Evolutionary conservation across 2,113 vertebrate species (phyloP).

Genomic region (Stegastes partitus): DNA sequence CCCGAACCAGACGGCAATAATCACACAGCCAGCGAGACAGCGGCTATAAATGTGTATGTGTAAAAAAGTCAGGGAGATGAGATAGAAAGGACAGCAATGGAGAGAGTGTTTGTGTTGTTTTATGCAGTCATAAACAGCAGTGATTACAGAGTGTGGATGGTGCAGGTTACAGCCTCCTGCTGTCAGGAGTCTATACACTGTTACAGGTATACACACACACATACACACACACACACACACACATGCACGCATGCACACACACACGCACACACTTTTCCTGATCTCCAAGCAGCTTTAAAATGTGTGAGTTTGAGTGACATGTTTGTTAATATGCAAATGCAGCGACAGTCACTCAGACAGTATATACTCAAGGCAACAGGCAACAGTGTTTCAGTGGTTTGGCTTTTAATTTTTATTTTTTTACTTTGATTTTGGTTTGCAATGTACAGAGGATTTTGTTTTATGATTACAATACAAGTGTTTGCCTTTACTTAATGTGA

Average conservation of each 20-base stretch:
- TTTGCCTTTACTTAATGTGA: constrained; percentile 35
- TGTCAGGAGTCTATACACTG: constrained; percentile 32
- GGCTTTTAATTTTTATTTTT: too few relatives aligned
- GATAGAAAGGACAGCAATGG: constrained; percentile 3
- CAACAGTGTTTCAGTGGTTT: not conserved
- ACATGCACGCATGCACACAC: too few relatives aligned
- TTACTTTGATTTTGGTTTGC: constrained; percentile 11
- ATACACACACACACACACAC: not conserved
- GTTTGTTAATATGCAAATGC: not conserved
- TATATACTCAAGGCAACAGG: not conserved
- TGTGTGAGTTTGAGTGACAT: not conserved
- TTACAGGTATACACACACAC: constrained; percentile 8
- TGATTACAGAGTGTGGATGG: constrained; percentile 71
- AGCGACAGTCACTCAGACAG: not conserved
- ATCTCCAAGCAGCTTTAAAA: not conserved
- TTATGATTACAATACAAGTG: constrained; percentile 14
- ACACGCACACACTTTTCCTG: not conserved
- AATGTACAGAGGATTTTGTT: constrained; percentile 1
- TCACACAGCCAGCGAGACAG: constrained; percentile 66
- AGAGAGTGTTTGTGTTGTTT: constrained; percentile 53
- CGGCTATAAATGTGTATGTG: constrained; percentile 64
- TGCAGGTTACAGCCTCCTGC: constrained; percentile 69
- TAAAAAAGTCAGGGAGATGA: constrained; percentile 26
- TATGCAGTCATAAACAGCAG: constrained; percentile 73
- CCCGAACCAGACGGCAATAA: constrained; percentile 69